Percentiles rank a stretch among this genome's conserved stretches.
These are phyloP conservation scores for Agrotis exclamationis DNA, from an alignment of 2,888 invertebrate genomes.

Conservation along the genomic window DNA sequence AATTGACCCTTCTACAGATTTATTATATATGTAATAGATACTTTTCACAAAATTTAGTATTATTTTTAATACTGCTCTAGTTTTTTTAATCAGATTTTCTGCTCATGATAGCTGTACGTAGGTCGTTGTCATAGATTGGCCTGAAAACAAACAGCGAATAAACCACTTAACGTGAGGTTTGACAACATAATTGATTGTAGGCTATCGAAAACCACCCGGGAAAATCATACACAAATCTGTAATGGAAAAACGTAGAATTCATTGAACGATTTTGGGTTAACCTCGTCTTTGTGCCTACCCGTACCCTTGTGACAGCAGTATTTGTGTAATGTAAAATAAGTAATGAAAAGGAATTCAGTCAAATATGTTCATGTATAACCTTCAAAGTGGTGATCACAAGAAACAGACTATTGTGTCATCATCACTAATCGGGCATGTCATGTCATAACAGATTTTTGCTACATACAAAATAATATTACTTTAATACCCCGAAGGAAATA, in stretches of 20 bases:
- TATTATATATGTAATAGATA: too few relatives aligned
- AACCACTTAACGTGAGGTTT: constrained; percentile 5
- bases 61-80: background rate
- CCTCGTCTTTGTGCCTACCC: background rate
- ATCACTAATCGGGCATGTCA: background rate
- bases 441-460: background rate
- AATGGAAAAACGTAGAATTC: background rate
- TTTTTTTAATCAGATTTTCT: background rate
- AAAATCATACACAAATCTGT: constrained; percentile 15
- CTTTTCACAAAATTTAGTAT: background rate
- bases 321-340: too few relatives aligned
- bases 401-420: background rate
- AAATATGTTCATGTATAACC: background rate
- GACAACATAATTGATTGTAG: background rate
- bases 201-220: background rate
- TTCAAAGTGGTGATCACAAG: too few relatives aligned
- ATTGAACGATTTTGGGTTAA: background rate
- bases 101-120: background rate
- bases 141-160: constrained; percentile 4
- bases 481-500: background rate
- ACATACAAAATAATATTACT: too few relatives aligned
- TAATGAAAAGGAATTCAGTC: background rate
- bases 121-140: background rate
- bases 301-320: background rate
- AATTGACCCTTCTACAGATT: too few relatives aligned